These are phyloP conservation scores for Drosophila miranda DNA, from an alignment of 1,140 invertebrate genomes.

Conservation along the genomic window DNA sequence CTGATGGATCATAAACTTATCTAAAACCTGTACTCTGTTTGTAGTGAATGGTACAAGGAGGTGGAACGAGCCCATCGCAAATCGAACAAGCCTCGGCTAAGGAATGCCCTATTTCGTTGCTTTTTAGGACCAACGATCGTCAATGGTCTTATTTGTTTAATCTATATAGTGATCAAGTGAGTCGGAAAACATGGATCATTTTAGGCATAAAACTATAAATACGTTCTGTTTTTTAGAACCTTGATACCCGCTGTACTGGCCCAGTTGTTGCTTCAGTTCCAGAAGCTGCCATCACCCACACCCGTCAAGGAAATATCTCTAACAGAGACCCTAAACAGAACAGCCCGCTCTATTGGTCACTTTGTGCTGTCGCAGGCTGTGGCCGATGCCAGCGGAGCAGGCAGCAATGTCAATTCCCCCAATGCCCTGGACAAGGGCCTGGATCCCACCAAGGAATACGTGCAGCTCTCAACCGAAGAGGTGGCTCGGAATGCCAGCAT, in stretches of 20 bases:
- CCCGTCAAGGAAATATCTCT: not conserved
- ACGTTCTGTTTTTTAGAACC: conserved; percentile 64
- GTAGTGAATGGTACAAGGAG: conserved; percentile 84
- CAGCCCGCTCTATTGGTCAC: conserved; percentile 32
- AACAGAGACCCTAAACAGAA: conserved; percentile 45
- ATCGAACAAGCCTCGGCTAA: conserved; percentile 79
- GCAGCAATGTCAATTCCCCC: conserved; percentile 24
- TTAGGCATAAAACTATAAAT: not conserved
- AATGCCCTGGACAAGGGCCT: conserved; percentile 36
- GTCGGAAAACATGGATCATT: conserved; percentile 4
- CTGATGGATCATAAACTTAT: not conserved
- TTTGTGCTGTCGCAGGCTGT: conserved; percentile 17
- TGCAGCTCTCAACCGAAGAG: not conserved
- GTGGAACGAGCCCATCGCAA: conserved; percentile 73
- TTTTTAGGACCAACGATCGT: conserved; percentile 82
- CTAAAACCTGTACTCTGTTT: conserved; percentile 27
- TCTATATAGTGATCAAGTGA: conserved; percentile 83
- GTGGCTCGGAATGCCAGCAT: conserved; percentile 9
- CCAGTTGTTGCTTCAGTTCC: conserved; percentile 80
- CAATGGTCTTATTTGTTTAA: conserved; percentile 82
- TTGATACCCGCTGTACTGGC: conserved; percentile 83
- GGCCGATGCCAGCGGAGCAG: conserved; percentile 1
- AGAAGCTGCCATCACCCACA: conserved; percentile 16
- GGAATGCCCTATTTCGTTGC: conserved; percentile 82
- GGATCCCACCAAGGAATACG: conserved; percentile 35